phyloP scores from a whole-genome alignment of 2,797 vertebrate genomes.

The Etheostoma perlongum region DNA sequence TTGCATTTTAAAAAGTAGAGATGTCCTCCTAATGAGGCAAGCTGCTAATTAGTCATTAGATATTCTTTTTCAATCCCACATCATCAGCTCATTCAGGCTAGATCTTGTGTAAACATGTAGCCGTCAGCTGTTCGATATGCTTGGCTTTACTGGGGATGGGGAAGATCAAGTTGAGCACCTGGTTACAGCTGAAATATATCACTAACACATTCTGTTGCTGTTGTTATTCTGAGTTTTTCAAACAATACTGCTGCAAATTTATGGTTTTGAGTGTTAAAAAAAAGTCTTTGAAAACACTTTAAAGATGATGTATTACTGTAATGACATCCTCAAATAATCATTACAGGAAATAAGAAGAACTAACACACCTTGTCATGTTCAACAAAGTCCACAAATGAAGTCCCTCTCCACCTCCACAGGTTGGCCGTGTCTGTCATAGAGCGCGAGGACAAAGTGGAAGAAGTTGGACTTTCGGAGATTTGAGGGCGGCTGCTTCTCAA shows the following conservation, averaged over 20 bases:
- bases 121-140: slow-evolving; percentile 80
- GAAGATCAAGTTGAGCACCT: slow-evolving; percentile 66
- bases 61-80: slow-evolving; percentile 83
- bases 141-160: slow-evolving; percentile 64
- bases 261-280: background rate
- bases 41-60: slow-evolving; percentile 85
- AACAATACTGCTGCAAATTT: background rate
- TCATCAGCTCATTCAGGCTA: slow-evolving; percentile 78
- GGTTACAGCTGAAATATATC: slow-evolving; percentile 42
- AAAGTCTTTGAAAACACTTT: background rate
- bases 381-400: slow-evolving; percentile 97
- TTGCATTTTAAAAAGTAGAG: slow-evolving; percentile 82
- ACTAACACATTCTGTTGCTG: background rate
- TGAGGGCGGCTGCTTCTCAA: slow-evolving; percentile 98
- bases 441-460: slow-evolving; percentile 98
- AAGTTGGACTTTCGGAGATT: slow-evolving; percentile 99
- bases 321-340: background rate
- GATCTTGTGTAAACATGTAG: slow-evolving; percentile 80
- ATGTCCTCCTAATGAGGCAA: slow-evolving; percentile 83
- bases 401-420: slow-evolving; percentile 98
- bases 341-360: background rate
- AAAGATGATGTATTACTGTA: background rate
- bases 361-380: slow-evolving; percentile 94
- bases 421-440: slow-evolving; percentile 97
- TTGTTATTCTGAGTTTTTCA: background rate